Conservation (phyloP, 2,113 vertebrate genomes). For the Spheniscus mendiculus region DNA sequence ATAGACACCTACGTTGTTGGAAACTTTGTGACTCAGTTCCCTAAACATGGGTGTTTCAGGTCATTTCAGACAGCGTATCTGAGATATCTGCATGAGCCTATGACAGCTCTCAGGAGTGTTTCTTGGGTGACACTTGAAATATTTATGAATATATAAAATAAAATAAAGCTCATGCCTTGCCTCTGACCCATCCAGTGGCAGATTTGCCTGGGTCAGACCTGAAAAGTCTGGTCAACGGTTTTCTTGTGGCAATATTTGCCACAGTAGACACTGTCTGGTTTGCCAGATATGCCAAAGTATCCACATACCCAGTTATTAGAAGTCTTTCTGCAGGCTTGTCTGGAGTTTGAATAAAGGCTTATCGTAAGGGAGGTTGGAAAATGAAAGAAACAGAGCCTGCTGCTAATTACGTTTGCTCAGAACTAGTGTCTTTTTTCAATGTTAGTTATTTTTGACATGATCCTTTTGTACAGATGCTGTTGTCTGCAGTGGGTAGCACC, state of each 20-base stretch:
- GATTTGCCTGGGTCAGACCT: neutral
- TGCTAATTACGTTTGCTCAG: neutral
- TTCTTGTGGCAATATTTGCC: neutral
- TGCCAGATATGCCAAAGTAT: neutral
- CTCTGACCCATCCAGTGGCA: neutral
- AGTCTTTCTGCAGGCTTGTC: neutral
- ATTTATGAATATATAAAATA: neutral
- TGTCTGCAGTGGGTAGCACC: neutral
- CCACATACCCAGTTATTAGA: neutral
- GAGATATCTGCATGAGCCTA: neutral
- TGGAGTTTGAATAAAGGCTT: neutral
- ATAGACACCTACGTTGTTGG: neutral
- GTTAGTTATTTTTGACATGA: neutral
- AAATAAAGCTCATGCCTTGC: neutral
- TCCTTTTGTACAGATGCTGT: neutral
- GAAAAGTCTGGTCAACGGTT: rapidly evolving
- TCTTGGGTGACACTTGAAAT: neutral
- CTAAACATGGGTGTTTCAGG: neutral
- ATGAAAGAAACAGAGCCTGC: neutral
- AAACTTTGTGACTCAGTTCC: neutral
- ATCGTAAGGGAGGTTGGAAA: neutral
- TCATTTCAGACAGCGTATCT: neutral
- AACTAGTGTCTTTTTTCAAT: neutral
- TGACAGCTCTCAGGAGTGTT: neutral
- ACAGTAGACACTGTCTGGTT: neutral